Percentiles rank a stretch among this genome's conserved stretches.
Conservation (phyloP, 92 coral and sea anemone genomes). For the Ricordea florida region DNA sequence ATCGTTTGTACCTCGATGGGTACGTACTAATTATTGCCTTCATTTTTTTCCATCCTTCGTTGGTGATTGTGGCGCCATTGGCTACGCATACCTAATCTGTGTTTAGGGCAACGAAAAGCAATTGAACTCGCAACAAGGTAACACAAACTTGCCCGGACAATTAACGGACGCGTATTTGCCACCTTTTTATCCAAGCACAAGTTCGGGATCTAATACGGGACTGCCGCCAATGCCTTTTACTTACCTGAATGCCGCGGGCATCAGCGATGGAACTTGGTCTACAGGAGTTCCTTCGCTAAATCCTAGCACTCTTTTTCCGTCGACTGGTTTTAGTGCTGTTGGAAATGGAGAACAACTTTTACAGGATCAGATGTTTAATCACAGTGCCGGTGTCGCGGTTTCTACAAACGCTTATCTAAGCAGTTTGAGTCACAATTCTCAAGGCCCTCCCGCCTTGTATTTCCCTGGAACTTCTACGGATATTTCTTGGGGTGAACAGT, state of each 20-base stretch:
- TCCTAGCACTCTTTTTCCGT: conserved; percentile 91
- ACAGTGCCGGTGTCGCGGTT: conserved; percentile 87
- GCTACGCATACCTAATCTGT: conserved; percentile 16
- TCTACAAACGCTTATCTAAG: conserved; percentile 91
- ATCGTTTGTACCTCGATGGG: neutral
- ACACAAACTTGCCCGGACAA: conserved; percentile 74
- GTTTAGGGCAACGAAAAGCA: conserved; percentile 68
- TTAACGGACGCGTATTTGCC: conserved; percentile 89
- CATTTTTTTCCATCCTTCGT: conserved; percentile 28
- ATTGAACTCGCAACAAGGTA: conserved; percentile 65
- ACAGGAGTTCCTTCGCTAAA: conserved; percentile 77
- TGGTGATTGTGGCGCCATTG: conserved; percentile 41
- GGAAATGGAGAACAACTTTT: conserved; percentile 88
- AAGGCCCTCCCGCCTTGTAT: conserved; percentile 88
- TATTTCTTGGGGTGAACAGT: conserved; percentile 98
- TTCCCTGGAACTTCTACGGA: conserved; percentile 98
- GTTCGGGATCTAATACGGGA: conserved; percentile 82
- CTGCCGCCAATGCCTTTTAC: conserved; percentile 98
- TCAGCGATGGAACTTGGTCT: conserved; percentile 98
- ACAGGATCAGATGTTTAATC: conserved; percentile 92
- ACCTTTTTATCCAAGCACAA: conserved; percentile 88
- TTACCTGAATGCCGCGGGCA: conserved; percentile 85
- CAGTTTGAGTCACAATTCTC: conserved; percentile 84
- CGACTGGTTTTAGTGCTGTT: conserved; percentile 84
- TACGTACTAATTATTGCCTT: conserved; percentile 70